Conservation (phyloP, 2,888 invertebrate species). For the Oscheius onirici region DNA sequence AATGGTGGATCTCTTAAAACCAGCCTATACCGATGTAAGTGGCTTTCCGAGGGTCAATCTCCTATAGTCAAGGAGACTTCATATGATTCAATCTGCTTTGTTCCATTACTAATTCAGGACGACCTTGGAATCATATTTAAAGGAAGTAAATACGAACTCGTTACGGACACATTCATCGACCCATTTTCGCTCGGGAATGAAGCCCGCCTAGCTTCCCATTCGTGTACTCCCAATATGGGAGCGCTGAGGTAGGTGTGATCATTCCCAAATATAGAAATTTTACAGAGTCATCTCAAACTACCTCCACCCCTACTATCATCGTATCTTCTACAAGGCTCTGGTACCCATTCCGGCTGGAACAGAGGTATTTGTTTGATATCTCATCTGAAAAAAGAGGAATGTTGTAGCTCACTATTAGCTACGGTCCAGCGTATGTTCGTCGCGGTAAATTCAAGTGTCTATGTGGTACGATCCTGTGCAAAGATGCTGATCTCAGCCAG, state of each 20-base stretch:
- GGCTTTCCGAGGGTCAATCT: no score
- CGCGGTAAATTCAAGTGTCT: not conserved
- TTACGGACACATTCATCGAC: no score
- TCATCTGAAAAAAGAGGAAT: not conserved
- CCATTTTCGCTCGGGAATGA: no score
- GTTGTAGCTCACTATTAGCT: not conserved
- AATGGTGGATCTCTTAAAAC: not conserved
- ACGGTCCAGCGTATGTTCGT: not conserved
- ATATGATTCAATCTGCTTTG: not conserved
- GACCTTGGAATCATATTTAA: not conserved
- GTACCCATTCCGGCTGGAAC: constrained; percentile 13
- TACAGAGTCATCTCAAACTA: constrained; percentile 1
- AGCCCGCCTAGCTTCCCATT: no score
- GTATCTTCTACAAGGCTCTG: constrained; percentile 1
- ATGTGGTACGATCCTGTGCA: not conserved
- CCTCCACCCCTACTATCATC: constrained; percentile 5
- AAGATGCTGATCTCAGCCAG: no score
- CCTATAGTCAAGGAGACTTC: no score
- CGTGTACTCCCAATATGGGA: no score
- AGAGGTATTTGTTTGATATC: not conserved
- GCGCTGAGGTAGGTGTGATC: not conserved
- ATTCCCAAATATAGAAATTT: not conserved
- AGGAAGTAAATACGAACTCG: no score
- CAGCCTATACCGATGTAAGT: no score
- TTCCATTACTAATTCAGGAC: not conserved